phyloP scores from a whole-genome alignment of 1,140 invertebrate genomes.

The Orchestia grillus region DNA sequence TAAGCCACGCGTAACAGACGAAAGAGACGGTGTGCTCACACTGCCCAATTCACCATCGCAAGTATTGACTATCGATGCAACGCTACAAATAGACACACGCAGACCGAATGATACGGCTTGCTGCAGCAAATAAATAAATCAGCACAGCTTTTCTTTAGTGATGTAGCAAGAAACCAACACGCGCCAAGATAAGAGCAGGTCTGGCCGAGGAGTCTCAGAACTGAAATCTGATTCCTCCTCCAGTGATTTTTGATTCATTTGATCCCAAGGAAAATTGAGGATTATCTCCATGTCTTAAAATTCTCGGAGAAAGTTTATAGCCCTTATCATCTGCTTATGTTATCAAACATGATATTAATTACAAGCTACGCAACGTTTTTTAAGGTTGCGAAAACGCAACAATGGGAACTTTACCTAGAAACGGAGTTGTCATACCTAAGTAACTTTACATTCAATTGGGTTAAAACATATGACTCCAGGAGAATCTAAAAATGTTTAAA shows the following conservation, averaged over 20 bases:
- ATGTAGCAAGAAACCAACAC: not conserved
- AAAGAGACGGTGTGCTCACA: not conserved
- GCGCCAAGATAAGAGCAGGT: not conserved
- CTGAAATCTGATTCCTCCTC: not conserved
- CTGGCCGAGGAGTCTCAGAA: not conserved
- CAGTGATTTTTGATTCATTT: too few relatives aligned
- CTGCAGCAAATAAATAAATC: not conserved
- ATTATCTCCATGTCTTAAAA: too few relatives aligned
- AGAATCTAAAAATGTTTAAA: not conserved
- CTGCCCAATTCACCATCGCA: not conserved
- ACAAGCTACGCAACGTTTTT: too few relatives aligned
- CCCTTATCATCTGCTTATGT: too few relatives aligned
- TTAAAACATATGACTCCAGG: not conserved
- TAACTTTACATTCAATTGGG: too few relatives aligned
- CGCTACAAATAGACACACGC: not conserved
- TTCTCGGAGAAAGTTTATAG: too few relatives aligned
- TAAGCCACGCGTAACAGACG: not conserved
- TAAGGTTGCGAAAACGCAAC: too few relatives aligned
- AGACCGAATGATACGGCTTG: not conserved
- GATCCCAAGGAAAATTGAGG: too few relatives aligned
- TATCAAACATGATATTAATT: too few relatives aligned
- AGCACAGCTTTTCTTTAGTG: not conserved
- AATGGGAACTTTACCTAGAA: too few relatives aligned
- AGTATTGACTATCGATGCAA: not conserved
- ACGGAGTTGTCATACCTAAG: too few relatives aligned